A percentile compares a stretch with the other conserved stretches of the same genome.
These are phyloP conservation scores for Electrona antarctica DNA, from an alignment of 2,113 vertebrate species.

Conservation along the genomic window DNA sequence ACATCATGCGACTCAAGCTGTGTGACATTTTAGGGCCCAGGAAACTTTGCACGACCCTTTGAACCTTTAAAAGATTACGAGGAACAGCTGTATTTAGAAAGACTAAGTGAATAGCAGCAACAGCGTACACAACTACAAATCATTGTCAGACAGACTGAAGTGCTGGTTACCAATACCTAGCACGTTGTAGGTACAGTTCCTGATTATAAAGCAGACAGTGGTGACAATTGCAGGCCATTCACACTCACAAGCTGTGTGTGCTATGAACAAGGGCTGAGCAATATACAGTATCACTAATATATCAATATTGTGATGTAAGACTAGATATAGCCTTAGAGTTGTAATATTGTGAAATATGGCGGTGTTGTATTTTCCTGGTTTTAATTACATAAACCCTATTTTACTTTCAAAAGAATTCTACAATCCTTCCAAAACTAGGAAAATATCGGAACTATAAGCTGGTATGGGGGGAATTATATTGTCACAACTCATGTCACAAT, in stretches of 20 bases:
- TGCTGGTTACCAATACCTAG: not conserved
- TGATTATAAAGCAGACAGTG: not conserved
- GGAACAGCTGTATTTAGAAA: constrained; percentile 40
- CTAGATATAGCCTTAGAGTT: too few species aligned
- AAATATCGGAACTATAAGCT: too few species aligned
- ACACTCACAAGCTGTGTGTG: not conserved
- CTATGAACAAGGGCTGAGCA: not conserved
- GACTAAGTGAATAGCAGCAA: not conserved
- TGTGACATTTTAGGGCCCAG: constrained; percentile 5
- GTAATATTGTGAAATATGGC: too few species aligned
- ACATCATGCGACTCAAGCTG: not conserved
- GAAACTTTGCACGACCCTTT: constrained; percentile 24
- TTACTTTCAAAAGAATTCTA: too few species aligned
- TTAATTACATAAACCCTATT: too few species aligned
- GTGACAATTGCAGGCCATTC: constrained; percentile 12
- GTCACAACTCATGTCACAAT: too few species aligned
- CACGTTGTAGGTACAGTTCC: constrained; percentile 19
- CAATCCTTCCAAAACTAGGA: too few species aligned
- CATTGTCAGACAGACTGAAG: constrained; percentile 21
- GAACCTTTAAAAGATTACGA: constrained; percentile 25
- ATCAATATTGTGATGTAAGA: too few species aligned
- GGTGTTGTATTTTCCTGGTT: too few species aligned
- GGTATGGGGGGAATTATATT: too few species aligned
- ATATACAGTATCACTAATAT: too few species aligned
- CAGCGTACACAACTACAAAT: constrained; percentile 22